A percentile compares a stretch with the other conserved stretches of the same genome.
Conservation (phyloP, 2,113 vertebrate genomes). For the Rhadina sibilatrix region DNA sequence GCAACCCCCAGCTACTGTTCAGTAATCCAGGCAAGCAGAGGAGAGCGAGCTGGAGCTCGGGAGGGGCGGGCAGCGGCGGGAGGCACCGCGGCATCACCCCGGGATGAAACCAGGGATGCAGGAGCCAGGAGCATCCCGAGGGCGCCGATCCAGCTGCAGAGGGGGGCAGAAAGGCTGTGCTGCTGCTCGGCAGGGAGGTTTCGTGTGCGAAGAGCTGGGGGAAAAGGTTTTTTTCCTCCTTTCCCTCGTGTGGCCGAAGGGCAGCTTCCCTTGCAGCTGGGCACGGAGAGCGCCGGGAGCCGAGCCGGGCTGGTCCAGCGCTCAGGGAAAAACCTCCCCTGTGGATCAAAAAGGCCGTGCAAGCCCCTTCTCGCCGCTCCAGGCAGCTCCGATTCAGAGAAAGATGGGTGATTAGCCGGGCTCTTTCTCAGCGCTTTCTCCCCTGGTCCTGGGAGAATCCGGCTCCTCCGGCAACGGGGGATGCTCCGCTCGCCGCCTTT, state of each 20-base stretch:
- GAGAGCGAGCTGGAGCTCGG: background rate
- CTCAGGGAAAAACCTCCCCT: background rate
- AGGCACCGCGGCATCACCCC: background rate
- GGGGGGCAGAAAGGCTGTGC: background rate
- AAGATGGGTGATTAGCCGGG: background rate
- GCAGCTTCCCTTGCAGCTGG: background rate
- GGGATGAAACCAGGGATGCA: background rate
- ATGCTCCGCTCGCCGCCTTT: background rate
- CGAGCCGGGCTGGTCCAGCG: background rate
- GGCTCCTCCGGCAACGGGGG: background rate
- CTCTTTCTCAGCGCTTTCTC: background rate
- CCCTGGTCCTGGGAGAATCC: background rate
- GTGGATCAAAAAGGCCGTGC: constrained; percentile 9
- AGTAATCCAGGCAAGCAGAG: background rate
- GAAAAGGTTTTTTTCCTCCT: background rate
- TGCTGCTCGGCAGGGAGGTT: background rate
- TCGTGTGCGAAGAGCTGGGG: background rate
- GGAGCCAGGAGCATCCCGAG: background rate
- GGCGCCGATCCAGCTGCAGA: background rate
- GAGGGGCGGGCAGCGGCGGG: fast-evolving
- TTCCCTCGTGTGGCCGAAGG: background rate
- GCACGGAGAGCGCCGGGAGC: background rate
- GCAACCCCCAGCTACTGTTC: background rate
- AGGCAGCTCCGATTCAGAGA: background rate
- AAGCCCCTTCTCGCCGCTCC: background rate